These are phyloP conservation scores for Colius striatus DNA, from an alignment of 2,113 vertebrate species.

Conservation along the genomic window DNA sequence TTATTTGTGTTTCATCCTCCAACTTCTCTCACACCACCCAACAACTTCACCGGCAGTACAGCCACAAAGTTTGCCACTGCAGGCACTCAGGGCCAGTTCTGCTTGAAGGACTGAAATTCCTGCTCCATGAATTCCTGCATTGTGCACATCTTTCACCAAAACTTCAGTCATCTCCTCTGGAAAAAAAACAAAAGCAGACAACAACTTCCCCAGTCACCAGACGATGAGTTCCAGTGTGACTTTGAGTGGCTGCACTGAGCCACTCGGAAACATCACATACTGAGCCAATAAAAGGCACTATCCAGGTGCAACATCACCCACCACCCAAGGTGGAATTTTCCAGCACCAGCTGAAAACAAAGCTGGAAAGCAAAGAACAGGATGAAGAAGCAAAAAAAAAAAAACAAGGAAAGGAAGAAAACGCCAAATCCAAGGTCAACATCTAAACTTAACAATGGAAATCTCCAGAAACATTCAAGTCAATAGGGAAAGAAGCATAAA, in stretches of 20 bases:
- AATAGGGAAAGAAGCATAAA: background rate
- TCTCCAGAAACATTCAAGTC: background rate
- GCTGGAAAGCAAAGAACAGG: background rate
- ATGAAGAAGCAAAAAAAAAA: background rate
- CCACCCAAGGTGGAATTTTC: background rate
- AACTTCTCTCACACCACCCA: background rate
- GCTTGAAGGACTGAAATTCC: background rate
- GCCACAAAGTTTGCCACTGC: background rate
- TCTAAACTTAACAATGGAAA: background rate
- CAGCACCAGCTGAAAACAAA: background rate
- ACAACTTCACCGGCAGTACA: background rate
- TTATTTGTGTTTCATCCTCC: background rate
- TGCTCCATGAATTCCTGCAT: background rate
- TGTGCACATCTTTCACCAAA: background rate
- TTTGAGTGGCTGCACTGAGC: background rate
- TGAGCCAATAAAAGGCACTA: background rate
- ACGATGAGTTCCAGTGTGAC: background rate
- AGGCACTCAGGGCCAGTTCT: background rate
- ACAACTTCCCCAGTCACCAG: background rate
- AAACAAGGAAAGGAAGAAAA: background rate
- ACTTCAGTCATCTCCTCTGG: background rate
- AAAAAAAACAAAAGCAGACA: background rate
- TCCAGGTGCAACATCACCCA: background rate
- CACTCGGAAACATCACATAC: rapidly evolving
- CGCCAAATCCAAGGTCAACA: background rate